Conservation (phyloP, 2,888 invertebrate genomes). For the Imbricaverruca yamaguchii region DNA sequence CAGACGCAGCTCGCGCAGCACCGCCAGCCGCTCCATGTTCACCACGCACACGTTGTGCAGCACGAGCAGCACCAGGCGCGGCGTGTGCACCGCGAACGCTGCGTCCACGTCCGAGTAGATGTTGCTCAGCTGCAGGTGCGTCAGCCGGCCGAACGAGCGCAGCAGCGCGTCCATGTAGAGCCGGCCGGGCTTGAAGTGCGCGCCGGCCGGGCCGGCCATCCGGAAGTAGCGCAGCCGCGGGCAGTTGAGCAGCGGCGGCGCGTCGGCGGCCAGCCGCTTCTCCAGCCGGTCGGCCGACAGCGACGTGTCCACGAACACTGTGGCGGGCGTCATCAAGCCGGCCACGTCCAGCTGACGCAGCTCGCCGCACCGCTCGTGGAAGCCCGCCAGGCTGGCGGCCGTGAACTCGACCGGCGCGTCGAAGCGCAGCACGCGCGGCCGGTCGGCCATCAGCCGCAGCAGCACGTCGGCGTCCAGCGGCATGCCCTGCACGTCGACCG, state of each 20-base stretch:
- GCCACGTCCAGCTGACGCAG: not conserved
- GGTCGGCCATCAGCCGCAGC: not conserved
- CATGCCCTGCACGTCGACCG: conserved; percentile 17
- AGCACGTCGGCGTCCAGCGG: conserved; percentile 5
- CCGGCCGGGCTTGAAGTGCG: conserved; percentile 33
- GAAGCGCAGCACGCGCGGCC: conserved; percentile 18
- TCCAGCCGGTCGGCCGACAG: too few relatives aligned
- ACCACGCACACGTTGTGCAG: conserved; percentile 61
- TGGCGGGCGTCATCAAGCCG: not conserved
- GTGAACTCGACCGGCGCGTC: conserved; percentile 14
- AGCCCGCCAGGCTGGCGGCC: not conserved
- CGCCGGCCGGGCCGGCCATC: not conserved
- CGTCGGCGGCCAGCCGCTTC: not conserved
- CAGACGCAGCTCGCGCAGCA: not conserved
- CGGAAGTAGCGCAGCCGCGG: not conserved
- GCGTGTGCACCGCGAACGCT: conserved; percentile 57
- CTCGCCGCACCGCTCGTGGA: not conserved
- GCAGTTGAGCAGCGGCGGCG: not conserved
- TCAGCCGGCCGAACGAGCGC: conserved; percentile 53
- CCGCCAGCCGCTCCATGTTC: conserved; percentile 17
- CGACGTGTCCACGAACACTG: conserved; percentile 6
- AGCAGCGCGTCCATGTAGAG: conserved; percentile 49
- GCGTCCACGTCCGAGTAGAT: conserved; percentile 57
- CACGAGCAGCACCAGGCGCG: conserved; percentile 62
- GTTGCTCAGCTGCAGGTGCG: conserved; percentile 63